Base-by-base conservation (phyloP, 2,113 vertebrate genomes). In the Eubucco bourcierii region DNA sequence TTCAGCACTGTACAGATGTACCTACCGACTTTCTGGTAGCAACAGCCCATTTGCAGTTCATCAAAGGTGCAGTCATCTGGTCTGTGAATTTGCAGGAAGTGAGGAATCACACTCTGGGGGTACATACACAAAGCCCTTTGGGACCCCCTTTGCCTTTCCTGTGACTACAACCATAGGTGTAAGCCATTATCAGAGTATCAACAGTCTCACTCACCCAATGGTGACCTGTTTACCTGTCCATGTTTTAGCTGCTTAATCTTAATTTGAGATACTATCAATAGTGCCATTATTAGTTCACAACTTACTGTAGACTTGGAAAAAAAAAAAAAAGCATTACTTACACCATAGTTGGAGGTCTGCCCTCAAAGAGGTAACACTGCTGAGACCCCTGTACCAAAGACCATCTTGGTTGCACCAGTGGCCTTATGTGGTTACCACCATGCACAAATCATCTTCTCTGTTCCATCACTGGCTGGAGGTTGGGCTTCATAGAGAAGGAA, bases 131-230 rank as follows among this genome's bases (percentile, higher is more conserved):
- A 0, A 3, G n/a, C 58, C 37, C 58, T 67, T 20, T 0, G 2
- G 50, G 37, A 19, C 27, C 11, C 13, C n/a, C n/a, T 15, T 65
- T 3, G 0, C 14, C 50, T 28, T 41, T 74, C 27, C 60, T 41
- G 5, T 0, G 1, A 72, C 47, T 2, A 28, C 4, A 0, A 17
- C 10, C 6, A 1, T 50, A 73, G n/a, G 50, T 7, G 2, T 0
- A 1, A 94, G 50, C 34, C 39, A 10, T 8, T 37, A 14, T 13
- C 52, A 53, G 55, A n/a, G 27, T 5, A 16, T 44, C 8, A 25
- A 3, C 23, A 73, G 68, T 56, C 29, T 68, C 53, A 31, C 29
- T 39, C 21, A 44, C 9, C 15, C 0, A 0, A 4, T 1, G 10
- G 33, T 44, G 44, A 68, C 27, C 50, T 15, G 4, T 9, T 56